Base-by-base conservation (phyloP, 2,888 invertebrate genomes). In the Elmis aenea region DNA sequence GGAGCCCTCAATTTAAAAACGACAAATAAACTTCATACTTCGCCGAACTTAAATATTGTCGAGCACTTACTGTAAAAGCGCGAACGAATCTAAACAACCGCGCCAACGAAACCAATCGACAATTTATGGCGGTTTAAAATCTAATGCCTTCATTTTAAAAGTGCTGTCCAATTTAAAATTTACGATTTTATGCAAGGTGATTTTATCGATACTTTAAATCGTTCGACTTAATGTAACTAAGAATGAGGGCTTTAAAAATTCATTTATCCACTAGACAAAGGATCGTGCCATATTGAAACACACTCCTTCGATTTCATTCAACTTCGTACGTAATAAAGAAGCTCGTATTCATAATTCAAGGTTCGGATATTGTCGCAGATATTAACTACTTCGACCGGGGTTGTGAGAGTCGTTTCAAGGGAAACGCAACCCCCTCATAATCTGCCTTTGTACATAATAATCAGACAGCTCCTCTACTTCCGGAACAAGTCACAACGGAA, bases 1-100 rank as follows among this genome's bases (percentile, higher is more conserved):
- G 59, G 38, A 22, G 14, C 30, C 42, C 44, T 38, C 57, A 48
- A 55, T 52, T 46, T 54, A 43, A 50, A 61, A 58, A 58, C 62
- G 64, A 59, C 62, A 63, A 64, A 66, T 64, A 65, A 64, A 64
- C 61, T 65, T 63, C 56, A 62, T 59, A 63, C 62, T 60, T 58
- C 58, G 57, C 52, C 60, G 62, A 54, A 50, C 55, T 58, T 53
- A 55, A 62, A 64, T 58, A 61, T 54, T 53, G 55, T 52, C 50
- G 44, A 55, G 64, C 64, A 64, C 64, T 64, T 65, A 63, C 55
- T 59, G 50, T 64, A 61, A 64, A 53, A 49, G 49, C 51, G 48
- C 52, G 45, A 46, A 40, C 50, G 51, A 49, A 58, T 54, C 57
- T 58, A 59, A 58, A 54, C 43, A 55, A 56, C 55, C 45, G 54